Evolutionary conservation across 2,888 invertebrate species (phyloP).

Genomic region (Mimas tiliae): DNA sequence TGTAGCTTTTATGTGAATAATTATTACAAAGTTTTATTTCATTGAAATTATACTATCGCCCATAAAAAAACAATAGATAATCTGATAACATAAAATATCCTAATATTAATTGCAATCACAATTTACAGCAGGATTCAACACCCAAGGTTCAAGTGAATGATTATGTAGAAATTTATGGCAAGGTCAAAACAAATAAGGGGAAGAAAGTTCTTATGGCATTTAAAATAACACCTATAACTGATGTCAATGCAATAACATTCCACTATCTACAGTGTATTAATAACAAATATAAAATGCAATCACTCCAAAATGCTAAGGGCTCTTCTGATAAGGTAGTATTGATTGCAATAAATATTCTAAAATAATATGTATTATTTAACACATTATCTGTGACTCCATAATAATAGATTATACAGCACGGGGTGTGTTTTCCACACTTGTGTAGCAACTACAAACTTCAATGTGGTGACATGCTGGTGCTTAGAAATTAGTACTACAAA

Average conservation of each 20-base stretch:
- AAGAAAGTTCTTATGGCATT: slow-evolving; percentile 80
- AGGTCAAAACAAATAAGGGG: slow-evolving; percentile 79
- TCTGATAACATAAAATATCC: too few species aligned
- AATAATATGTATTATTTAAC: neutral
- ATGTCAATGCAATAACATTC: slow-evolving; percentile 80
- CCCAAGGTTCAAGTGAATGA: slow-evolving; percentile 80
- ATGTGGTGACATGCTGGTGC: too few species aligned
- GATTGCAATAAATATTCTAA: slow-evolving; percentile 14
- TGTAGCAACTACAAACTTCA: too few species aligned
- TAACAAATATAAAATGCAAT: slow-evolving; percentile 77
- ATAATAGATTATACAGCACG: too few species aligned
- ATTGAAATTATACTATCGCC: too few species aligned
- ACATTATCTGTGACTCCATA: too few species aligned
- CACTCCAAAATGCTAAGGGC: slow-evolving; percentile 45
- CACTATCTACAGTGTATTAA: slow-evolving; percentile 80
- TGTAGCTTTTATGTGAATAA: too few species aligned
- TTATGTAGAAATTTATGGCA: slow-evolving; percentile 78
- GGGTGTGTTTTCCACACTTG: too few species aligned
- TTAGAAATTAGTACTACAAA: too few species aligned
- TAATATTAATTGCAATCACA: too few species aligned
- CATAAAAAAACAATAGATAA: too few species aligned
- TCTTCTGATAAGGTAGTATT: slow-evolving; percentile 74
- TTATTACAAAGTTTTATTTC: too few species aligned
- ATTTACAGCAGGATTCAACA: slow-evolving; percentile 71
- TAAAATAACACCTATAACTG: slow-evolving; percentile 75